phyloP scores from a whole-genome alignment of 2,797 vertebrate genomes.

The Tapirus indicus region DNA sequence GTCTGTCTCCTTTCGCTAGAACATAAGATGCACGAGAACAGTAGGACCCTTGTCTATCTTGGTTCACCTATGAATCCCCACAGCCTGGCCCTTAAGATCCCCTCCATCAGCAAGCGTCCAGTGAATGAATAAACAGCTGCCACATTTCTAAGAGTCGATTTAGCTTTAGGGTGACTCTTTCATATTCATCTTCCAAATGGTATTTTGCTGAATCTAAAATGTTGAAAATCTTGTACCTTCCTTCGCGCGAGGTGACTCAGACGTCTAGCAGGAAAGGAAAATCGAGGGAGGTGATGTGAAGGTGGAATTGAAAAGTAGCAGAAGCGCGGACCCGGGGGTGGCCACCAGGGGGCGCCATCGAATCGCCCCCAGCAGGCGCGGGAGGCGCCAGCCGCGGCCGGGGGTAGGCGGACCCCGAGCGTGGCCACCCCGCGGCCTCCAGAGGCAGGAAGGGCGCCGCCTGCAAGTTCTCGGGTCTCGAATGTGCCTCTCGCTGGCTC shows the following conservation, averaged over 20 bases:
- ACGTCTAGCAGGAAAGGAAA: background rate
- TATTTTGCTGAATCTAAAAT: background rate
- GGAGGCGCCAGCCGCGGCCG: rapidly evolving
- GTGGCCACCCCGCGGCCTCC: background rate
- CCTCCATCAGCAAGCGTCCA: background rate
- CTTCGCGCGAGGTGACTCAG: background rate
- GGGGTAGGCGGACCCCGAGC: background rate
- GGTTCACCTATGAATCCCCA: background rate
- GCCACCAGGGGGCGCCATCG: background rate
- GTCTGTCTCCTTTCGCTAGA: background rate
- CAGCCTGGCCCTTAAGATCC: background rate
- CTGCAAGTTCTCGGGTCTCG: background rate
- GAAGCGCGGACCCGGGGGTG: rapidly evolving
- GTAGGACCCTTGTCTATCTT: background rate
- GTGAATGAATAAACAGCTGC: background rate
- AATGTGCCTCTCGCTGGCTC: background rate
- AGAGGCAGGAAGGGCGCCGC: too few species aligned
- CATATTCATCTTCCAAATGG: background rate
- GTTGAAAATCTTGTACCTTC: background rate
- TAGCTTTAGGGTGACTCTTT: background rate
- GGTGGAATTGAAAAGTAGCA: background rate
- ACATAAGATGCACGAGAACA: background rate
- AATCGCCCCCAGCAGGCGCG: background rate
- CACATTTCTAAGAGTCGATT: background rate
- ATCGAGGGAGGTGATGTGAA: background rate